Conservation (phyloP, 2,797 vertebrate species). For the Sebastes dallii region DNA sequence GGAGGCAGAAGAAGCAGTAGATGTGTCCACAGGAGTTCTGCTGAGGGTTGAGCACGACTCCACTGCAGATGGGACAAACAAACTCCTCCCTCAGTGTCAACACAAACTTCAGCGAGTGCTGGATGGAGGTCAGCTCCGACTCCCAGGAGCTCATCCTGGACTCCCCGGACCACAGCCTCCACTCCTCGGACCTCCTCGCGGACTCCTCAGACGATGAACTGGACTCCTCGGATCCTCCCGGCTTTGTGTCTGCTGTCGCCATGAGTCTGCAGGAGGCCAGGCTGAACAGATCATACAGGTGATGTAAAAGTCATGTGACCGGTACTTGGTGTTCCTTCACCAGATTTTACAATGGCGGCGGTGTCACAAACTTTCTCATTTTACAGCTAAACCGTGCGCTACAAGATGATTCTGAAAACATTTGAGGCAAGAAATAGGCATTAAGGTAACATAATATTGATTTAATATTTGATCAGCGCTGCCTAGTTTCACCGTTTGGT, state of each 20-base stretch:
- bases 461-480: too few relatives aligned
- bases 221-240: not conserved
- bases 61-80: constrained; percentile 85
- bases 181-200: not conserved
- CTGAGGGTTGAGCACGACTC: constrained; percentile 89
- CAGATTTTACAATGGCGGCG: too few relatives aligned
- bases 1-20: constrained; percentile 90
- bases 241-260: constrained; percentile 9
- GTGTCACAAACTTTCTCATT: too few relatives aligned
- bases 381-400: too few relatives aligned
- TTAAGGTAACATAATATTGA: too few relatives aligned
- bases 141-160: constrained; percentile 85
- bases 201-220: not conserved
- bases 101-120: constrained; percentile 82
- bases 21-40: constrained; percentile 94
- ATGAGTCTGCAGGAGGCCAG: constrained; percentile 23
- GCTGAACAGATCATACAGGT: not conserved
- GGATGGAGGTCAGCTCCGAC: constrained; percentile 75
- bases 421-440: too few relatives aligned
- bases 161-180: constrained; percentile 21
- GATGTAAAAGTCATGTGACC: not conserved
- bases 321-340: too few relatives aligned
- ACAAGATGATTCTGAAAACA: too few relatives aligned
- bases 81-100: constrained; percentile 87
- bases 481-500: too few relatives aligned